Percentiles rank a stretch among this genome's conserved stretches.
phyloP scores from a whole-genome alignment of 2,797 vertebrate genomes.

The Varecia variegata region DNA sequence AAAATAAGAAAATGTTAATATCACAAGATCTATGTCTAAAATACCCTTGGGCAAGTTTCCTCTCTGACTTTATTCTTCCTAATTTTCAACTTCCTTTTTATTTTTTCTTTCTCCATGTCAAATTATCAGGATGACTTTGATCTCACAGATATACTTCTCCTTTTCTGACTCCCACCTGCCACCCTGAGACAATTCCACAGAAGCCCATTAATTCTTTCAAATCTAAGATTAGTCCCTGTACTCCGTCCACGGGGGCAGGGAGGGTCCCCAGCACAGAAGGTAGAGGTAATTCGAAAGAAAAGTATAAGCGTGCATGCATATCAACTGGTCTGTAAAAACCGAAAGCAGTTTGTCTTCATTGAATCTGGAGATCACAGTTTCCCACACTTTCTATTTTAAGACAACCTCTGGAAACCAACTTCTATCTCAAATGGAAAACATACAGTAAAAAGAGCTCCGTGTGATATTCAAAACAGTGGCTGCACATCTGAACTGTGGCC shows the following conservation, averaged over 20 bases:
- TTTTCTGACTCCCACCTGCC: slow-evolving; percentile 21
- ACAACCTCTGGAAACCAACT: slow-evolving; percentile 13
- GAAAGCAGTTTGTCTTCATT: background rate
- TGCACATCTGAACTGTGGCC: background rate
- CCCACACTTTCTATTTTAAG: background rate
- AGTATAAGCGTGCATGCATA: background rate
- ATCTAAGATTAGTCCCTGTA: slow-evolving; percentile 6
- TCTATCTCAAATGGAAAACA: background rate
- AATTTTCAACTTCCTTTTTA: slow-evolving; percentile 42
- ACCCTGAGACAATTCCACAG: background rate
- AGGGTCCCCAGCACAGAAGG: background rate
- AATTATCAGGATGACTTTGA: slow-evolving; percentile 51
- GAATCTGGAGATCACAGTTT: background rate
- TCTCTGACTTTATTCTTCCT: slow-evolving; percentile 54
- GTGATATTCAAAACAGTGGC: background rate
- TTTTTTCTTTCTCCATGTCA: background rate
- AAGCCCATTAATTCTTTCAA: slow-evolving; percentile 39
- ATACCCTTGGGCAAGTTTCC: slow-evolving; percentile 43
- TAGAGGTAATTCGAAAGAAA: background rate
- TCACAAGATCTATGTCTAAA: slow-evolving; percentile 63
- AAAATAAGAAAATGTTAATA: slow-evolving; percentile 63
- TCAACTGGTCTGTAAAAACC: background rate
- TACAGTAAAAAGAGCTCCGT: background rate
- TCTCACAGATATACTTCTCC: background rate
- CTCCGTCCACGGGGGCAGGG: background rate